A percentile compares a stretch with the other conserved stretches of the same genome.
Conservation (phyloP, 2,888 invertebrate genomes). For the Rhopalosiphum nymphaeae region DNA sequence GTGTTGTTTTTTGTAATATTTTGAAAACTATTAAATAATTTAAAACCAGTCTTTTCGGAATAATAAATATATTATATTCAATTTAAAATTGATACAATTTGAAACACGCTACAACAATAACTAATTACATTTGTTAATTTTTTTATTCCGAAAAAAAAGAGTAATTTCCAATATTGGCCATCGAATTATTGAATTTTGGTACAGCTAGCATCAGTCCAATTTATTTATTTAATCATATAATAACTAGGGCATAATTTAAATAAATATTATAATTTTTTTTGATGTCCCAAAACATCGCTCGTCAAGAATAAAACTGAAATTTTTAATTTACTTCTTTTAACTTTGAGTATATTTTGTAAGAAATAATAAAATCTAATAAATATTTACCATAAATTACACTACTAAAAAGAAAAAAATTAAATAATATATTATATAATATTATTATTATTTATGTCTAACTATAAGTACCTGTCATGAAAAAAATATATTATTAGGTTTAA, state of each 20-base stretch:
- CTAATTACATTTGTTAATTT: neutral
- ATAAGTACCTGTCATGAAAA: neutral
- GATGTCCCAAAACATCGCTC: neutral
- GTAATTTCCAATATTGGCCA: neutral
- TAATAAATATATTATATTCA: neutral
- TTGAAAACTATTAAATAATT: neutral
- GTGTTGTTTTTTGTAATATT: neutral
- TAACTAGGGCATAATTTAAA: neutral
- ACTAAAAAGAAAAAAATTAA: neutral
- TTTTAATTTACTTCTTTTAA: neutral
- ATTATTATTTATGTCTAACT: neutral
- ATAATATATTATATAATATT: neutral
- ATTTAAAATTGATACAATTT: neutral
- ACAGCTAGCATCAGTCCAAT: neutral
- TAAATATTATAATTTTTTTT: neutral
- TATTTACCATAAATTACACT: neutral
- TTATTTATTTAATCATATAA: neutral
- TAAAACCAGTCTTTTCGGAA: neutral
- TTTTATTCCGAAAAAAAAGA: neutral
- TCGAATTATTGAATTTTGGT: neutral
- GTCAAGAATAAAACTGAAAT: neutral
- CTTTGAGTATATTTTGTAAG: neutral
- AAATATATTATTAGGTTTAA: neutral
- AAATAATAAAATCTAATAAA: neutral
- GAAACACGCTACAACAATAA: neutral